Conservation (phyloP, 2,113 vertebrate genomes). For the Osmerus eperlanus region DNA sequence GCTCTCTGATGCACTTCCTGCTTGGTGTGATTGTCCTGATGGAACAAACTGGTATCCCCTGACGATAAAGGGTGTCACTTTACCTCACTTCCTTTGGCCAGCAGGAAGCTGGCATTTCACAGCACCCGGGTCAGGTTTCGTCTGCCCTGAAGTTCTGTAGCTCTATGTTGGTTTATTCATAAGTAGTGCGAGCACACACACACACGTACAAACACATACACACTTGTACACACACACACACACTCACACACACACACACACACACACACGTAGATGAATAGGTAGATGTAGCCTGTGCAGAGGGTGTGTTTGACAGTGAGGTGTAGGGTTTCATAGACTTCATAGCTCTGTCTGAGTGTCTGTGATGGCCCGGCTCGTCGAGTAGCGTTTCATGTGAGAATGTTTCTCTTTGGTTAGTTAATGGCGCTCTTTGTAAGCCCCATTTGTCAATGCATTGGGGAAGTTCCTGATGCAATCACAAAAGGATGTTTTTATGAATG, state of each 20-base stretch:
- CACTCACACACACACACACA: background rate
- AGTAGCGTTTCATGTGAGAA: slow-evolving; percentile 45
- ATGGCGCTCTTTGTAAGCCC: slow-evolving; percentile 55
- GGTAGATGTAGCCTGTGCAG: slow-evolving; percentile 1
- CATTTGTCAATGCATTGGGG: slow-evolving; percentile 56
- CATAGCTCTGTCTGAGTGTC: slow-evolving; percentile 25
- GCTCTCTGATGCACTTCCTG: slow-evolving; percentile 17
- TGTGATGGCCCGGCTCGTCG: slow-evolving; percentile 18
- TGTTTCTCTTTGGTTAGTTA: slow-evolving; percentile 48
- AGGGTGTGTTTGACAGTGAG: slow-evolving; percentile 16
- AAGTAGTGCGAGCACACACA: background rate
- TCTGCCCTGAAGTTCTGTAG: background rate
- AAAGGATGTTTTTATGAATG: slow-evolving; percentile 68
- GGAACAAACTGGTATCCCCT: slow-evolving; percentile 28
- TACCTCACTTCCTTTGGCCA: slow-evolving; percentile 28
- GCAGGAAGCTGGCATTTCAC: slow-evolving; percentile 27
- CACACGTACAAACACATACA: background rate
- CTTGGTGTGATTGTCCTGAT: slow-evolving; percentile 8
- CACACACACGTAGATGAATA: slow-evolving; percentile 8
- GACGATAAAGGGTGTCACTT: slow-evolving; percentile 29
- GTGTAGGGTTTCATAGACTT: slow-evolving; percentile 41
- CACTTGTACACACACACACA: background rate
- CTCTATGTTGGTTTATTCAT: slow-evolving; percentile 34
- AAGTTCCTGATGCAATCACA: slow-evolving; percentile 70
- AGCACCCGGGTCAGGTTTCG: slow-evolving; percentile 12